Evolutionary conservation across 2,113 vertebrate species (phyloP).

Genomic region (Excalfactoria chinensis): DNA sequence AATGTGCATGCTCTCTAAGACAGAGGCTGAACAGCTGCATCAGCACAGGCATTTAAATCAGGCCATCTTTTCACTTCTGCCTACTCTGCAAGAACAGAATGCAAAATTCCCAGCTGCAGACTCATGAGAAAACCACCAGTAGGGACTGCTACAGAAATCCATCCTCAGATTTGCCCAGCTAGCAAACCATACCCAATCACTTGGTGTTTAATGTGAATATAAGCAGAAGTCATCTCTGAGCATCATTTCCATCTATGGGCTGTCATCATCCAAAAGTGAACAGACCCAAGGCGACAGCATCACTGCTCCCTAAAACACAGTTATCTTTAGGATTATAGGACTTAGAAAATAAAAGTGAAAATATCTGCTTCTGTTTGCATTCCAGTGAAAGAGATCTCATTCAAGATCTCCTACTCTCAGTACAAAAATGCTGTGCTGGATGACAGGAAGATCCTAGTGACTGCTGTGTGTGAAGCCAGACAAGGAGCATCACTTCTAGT

Average conservation of each 20-base stretch:
- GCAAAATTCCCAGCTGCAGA: not conserved
- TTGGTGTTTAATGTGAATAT: not conserved
- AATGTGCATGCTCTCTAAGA: not conserved
- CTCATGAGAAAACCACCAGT: not conserved
- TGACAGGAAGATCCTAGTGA: conserved; percentile 75
- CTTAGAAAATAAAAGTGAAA: not conserved
- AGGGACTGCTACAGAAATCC: not conserved
- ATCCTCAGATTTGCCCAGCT: not conserved
- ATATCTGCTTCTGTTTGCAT: conserved; percentile 2
- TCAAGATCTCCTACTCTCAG: conserved; percentile 67
- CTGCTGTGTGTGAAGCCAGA: conserved; percentile 58
- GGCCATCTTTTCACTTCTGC: not conserved
- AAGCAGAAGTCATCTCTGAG: not conserved
- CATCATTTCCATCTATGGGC: not conserved
- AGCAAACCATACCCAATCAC: not conserved
- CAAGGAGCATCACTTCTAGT: not conserved
- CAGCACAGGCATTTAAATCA: not conserved
- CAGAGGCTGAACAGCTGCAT: not conserved
- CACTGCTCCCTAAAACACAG: not conserved
- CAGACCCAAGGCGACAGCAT: not conserved
- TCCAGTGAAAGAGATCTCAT: conserved; percentile 66
- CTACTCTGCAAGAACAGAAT: not conserved
- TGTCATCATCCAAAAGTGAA: not conserved
- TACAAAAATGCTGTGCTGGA: conserved; percentile 68
- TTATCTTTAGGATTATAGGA: not conserved